Base-by-base conservation (phyloP, 2,113 vertebrate species). In the chimpanzee (Pan troglodytes) region DNA sequence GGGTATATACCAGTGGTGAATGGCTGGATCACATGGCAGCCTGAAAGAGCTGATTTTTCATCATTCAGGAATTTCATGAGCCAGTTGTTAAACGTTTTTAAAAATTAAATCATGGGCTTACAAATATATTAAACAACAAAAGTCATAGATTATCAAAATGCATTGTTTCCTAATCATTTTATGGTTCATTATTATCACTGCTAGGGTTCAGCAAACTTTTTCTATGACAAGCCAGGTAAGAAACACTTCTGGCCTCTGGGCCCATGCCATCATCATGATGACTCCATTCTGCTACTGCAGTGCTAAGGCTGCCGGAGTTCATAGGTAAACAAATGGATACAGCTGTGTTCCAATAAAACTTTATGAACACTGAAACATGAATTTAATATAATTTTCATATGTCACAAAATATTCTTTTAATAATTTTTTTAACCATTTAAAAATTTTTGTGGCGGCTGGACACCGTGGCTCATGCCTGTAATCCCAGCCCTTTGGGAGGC, bases 401-500 rank as follows among this genome's bases (percentile, higher is more conserved):
- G 61, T 25, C 43, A 50, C 61, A 87, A 52, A 72, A 73, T 73
- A 40, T 40, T 10, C 2, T 22, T 72, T 70, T 35, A n/a, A 70
- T 70, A 8, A 55, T 55, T 70, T 72, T 70, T 73, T 40, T 73
- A 40, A 40, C 70, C 70, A 72, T 38, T 12, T 38, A 40, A 72
- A 22, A 11, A 72, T 38, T 8, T 8, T 38, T 25, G 1, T 10
- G 23, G 23, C 23, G 1, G 23, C 23, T 25, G 10, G 59, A 61
- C 10, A 61, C 0, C 0, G 59, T 27, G 59, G 59, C 23, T 61
- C 59, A 61, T 0, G 1, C 10, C 3, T 61, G 10, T 61, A 27
- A 61, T 61, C 23, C 25, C 11, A 27, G 23, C 25, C 25, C 59
- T 61, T 61, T 61, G 59, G 59, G 59, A 61, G 59, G 59, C 25